Conservation (phyloP, 2,113 vertebrate species). For the Spilogale gracilis region DNA sequence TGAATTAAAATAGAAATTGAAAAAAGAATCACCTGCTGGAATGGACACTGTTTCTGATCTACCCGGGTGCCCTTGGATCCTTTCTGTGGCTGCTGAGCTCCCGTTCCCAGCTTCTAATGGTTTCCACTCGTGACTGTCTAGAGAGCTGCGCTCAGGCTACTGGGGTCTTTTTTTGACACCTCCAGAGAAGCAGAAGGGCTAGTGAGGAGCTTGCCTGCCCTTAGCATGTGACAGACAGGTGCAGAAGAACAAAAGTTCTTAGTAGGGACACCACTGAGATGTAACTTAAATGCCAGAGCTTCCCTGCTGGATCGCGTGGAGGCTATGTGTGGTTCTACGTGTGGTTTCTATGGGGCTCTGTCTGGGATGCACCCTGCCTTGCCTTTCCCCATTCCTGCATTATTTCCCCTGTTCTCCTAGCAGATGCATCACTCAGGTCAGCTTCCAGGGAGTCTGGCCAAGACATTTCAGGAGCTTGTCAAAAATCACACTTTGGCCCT, state of each 20-base stretch:
- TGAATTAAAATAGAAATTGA: no score
- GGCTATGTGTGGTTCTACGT: no score
- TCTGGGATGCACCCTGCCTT: background rate
- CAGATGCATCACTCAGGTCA: background rate
- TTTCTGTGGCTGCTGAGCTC: background rate
- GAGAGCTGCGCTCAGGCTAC: background rate
- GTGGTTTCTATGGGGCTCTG: background rate
- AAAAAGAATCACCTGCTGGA: background rate
- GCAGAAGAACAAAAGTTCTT: background rate
- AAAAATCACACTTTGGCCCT: background rate
- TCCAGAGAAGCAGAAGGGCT: background rate
- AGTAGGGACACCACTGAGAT: background rate
- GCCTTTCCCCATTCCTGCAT: background rate
- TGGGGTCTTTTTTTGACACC: background rate
- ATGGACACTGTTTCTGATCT: background rate
- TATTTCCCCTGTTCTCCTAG: background rate
- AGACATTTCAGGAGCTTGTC: background rate
- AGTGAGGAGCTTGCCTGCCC: background rate
- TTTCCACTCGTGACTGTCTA: background rate
- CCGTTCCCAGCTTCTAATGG: background rate
- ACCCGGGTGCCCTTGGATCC: background rate
- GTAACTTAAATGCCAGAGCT: background rate
- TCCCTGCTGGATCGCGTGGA: background rate
- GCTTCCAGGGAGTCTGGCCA: background rate
- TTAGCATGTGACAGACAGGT: background rate